These are phyloP conservation scores for Carduelis carduelis DNA, from an alignment of 2,797 vertebrate genomes.

Conservation along the genomic window DNA sequence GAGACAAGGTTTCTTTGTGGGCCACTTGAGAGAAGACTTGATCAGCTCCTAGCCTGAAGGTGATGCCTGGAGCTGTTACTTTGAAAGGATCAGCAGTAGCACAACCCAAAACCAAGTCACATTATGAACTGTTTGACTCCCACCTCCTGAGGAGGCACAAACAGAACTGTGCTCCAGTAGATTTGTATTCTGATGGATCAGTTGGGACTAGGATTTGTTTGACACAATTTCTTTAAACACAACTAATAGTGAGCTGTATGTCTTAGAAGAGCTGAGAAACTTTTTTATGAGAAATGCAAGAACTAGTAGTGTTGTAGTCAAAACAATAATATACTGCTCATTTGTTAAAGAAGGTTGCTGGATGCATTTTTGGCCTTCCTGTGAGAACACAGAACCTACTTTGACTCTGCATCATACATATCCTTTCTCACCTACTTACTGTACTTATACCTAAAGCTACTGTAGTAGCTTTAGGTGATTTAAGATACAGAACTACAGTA, in stretches of 20 bases:
- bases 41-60: neutral
- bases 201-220: neutral
- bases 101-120: neutral
- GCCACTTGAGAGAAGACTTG: neutral
- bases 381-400: neutral
- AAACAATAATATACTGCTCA: neutral
- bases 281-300: neutral
- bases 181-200: neutral
- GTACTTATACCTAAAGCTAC: too few species aligned
- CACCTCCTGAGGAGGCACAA: neutral
- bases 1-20: neutral
- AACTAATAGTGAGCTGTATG: neutral
- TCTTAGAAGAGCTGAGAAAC: neutral
- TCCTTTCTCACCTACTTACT: neutral
- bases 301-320: neutral
- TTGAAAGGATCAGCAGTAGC: neutral
- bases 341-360: neutral
- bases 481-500: neutral
- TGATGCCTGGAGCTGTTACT: neutral
- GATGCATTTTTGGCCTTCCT: neutral
- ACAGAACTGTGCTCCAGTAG: neutral
- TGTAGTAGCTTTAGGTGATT: neutral
- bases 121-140: neutral
- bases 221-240: neutral
- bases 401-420: neutral